Evolutionary conservation across 2,797 vertebrate species (phyloP), one percentile per base, ranked within the genome.

Genomic region (Epinephelus awoara): DNA sequence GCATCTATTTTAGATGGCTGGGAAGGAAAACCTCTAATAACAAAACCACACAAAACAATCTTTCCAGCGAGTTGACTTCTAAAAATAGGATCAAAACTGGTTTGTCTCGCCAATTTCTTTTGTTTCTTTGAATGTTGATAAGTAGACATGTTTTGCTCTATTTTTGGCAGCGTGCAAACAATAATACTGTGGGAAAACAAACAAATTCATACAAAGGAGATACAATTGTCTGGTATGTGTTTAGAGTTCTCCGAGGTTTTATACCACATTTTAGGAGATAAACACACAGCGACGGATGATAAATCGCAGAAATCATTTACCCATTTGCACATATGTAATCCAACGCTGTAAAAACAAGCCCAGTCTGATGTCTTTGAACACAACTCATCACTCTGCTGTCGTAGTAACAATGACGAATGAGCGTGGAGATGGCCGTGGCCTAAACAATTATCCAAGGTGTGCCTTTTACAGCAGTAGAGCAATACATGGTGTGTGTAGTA

Each of bases 11-110:
- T 52, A 63, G 79, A 88, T 59, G 34, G 62, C 76, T 57, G 79
- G 89, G 85, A 83, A 90, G 91, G 83, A 90, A 92, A 91, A 87
- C 79, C 64, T 82, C 58, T 56, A 79, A 87, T 79, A 89, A 92
- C 88, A 92, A 90, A 90, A 82, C 67, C 62, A 11, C 56, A 67
- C 77, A 55, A 80, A 90, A 91, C 86, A 91, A 86, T 88, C 75
- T 90, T 90, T 83, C 66, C 78, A 84, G 58, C 3, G 5, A 75
- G 63, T 86, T 67, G 9, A 51, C 63, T 2, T 82, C 91, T 88
- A 91, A 90, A 93, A 94, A 92, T 93, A 94, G 80, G 77, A 83
- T 75, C 68, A 88, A 87, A 91, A 91, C 82, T 67, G 72, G 79
- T 82, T 87, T 49, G 79, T 91, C 83, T 77, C 52, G 69, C 70